Percentiles rank a stretch among this genome's conserved stretches.
Evolutionary conservation across 2,113 vertebrate species (phyloP).

Genomic region (Megaceryle maxima): DNA sequence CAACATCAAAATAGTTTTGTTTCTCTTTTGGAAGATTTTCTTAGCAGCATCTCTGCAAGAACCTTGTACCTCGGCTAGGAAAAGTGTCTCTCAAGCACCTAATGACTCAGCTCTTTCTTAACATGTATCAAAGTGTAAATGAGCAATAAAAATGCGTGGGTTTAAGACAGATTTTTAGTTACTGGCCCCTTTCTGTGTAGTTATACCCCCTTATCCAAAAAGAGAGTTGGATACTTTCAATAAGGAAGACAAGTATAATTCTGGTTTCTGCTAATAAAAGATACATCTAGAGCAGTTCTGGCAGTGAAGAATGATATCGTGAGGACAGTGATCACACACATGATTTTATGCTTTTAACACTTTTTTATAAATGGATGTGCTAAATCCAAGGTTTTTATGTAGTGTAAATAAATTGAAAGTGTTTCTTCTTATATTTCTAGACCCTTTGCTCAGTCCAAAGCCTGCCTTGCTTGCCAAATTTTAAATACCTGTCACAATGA

Average conservation of each 20-base stretch:
- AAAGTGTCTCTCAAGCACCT: neutral
- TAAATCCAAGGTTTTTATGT: neutral
- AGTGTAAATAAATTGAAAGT: neutral
- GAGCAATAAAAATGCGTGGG: neutral
- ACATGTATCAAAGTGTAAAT: neutral
- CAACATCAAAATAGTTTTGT: neutral
- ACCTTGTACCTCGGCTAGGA: neutral
- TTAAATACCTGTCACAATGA: constrained; percentile 41
- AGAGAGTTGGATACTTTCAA: neutral
- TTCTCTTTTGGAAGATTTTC: neutral
- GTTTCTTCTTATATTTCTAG: neutral
- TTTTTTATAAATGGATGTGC: neutral
- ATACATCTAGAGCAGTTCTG: neutral
- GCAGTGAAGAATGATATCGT: neutral
- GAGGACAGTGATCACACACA: neutral
- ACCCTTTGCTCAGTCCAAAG: neutral
- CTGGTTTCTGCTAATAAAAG: neutral
- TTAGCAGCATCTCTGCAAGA: neutral
- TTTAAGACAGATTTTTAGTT: neutral
- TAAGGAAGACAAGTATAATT: neutral
- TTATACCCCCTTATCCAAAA: neutral
- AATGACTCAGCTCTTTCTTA: neutral
- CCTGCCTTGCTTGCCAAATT: constrained; percentile 19
- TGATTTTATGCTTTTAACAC: neutral
- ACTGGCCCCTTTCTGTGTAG: too few relatives aligned